Evolutionary conservation across 2,888 invertebrate species (phyloP), one percentile per base, ranked within the genome.

Genomic region (Lasioglossum marginatum): DNA sequence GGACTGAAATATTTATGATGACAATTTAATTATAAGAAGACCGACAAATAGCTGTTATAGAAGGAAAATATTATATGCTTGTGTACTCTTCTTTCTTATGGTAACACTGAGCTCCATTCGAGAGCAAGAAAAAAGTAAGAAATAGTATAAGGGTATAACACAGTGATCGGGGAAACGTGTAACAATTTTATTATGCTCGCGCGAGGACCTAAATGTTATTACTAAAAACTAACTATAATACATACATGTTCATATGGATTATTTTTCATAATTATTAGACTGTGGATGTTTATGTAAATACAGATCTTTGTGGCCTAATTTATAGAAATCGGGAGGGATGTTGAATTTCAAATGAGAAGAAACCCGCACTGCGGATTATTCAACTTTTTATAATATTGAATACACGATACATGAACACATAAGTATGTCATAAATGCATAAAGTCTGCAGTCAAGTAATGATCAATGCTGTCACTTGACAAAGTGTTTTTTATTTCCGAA

Each of bases 401-500:
- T 57, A 57, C 57, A 23, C 23, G 2, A 19, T 68, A 10, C 23
- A 37, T 19, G 37, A 12, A 37, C 37, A 10, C 68, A 10, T 37
- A 37, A 19, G 63, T 14, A 63, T 37, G 31, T 19, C 5, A 31
- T 68, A 68, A 68, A 23, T 4, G 4, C 40, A n/a, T 40, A 40
- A n/a, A 40, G 14, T 70, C 70, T 40, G 14, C 70, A 70, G 70
- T 70, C 40, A 12, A 70, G 40, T 70, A 40, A 70, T n/a, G 34
- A 68, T 37, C 68, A 40, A n/a, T 68, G 40, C 68, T 37, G 5
- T 40, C 68, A 40, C 68, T 34, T 68, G n/a, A 40, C 70, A n/a
- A 79, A 80, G 40, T 12, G 48, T 31, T 77, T 60, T 40, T 60
- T 70, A 76, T 37, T 40, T 70, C 40, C n/a, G 14, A 70, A 70